A percentile compares a stretch with the other conserved stretches of the same genome.
Conservation (phyloP, 1,140 invertebrate genomes). For the Danaus melanippus region DNA sequence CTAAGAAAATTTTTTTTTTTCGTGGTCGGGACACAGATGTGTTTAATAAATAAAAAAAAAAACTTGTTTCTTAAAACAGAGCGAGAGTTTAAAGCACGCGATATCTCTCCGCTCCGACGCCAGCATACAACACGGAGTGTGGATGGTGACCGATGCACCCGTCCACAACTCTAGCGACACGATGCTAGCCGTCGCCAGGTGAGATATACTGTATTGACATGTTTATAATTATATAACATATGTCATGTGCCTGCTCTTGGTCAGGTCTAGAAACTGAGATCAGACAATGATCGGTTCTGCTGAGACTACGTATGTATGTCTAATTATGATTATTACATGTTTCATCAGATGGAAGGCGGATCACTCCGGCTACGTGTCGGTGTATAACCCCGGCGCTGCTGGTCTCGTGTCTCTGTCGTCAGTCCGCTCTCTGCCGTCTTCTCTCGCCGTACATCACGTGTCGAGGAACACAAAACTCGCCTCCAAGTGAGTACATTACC, state of each 20-base stretch:
- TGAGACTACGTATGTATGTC: too few relatives aligned
- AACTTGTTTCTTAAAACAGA: slow-evolving; percentile 21
- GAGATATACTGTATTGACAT: not conserved
- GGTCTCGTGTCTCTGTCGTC: slow-evolving; percentile 30
- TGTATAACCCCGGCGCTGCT: slow-evolving; percentile 31
- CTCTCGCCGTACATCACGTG: slow-evolving; percentile 33
- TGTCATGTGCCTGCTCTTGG: too few relatives aligned
- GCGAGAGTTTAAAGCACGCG: slow-evolving; percentile 20
- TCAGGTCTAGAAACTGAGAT: too few relatives aligned
- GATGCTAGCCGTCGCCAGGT: slow-evolving; percentile 42
- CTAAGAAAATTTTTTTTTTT: too few relatives aligned
- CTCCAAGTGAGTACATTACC: slow-evolving; percentile 29
- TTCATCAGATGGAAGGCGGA: slow-evolving; percentile 40
- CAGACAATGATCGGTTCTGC: too few relatives aligned
- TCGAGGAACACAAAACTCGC: slow-evolving; percentile 14
- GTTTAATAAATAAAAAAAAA: not conserved
- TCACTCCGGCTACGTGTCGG: slow-evolving; percentile 41
- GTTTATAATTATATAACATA: too few relatives aligned
- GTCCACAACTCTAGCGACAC: slow-evolving; percentile 18
- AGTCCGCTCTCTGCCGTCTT: slow-evolving; percentile 24
- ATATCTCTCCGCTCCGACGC: slow-evolving; percentile 35
- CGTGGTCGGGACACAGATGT: too few relatives aligned
- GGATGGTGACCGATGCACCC: slow-evolving; percentile 23
- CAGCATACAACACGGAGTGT: slow-evolving; percentile 36
- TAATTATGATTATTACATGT: not conserved